Evolutionary conservation across 2,888 invertebrate genomes (phyloP).

Genomic region (Leistus spinibarbis): DNA sequence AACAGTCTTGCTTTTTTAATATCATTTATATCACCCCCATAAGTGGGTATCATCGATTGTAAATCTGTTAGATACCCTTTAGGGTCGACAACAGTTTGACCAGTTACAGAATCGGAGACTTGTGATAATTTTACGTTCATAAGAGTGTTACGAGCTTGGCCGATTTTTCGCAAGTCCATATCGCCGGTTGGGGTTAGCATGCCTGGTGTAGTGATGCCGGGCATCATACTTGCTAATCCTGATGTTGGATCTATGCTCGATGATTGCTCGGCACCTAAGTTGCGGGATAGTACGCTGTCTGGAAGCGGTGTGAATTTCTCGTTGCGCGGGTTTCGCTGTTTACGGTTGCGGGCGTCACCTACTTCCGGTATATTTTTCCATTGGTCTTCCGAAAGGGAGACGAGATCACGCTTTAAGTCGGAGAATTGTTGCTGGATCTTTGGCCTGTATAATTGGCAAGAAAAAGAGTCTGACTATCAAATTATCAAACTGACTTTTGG

Average conservation of each 20-base stretch:
- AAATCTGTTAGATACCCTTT: constrained; percentile 99
- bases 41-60: constrained; percentile 98
- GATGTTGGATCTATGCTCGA: constrained; percentile 83
- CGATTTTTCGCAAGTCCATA: constrained; percentile 96
- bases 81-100: constrained; percentile 99
- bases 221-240: constrained; percentile 86
- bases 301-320: constrained; percentile 98
- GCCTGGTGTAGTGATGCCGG: constrained; percentile 82
- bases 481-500: no score
- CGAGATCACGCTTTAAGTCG: constrained; percentile 89
- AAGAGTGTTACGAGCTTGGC: constrained; percentile 96
- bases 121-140: constrained; percentile 99
- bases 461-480: no score
- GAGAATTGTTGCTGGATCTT: constrained; percentile 99
- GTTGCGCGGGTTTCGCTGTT: constrained; percentile 91
- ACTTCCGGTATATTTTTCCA: constrained; percentile 99
- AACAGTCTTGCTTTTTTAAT: constrained; percentile 95
- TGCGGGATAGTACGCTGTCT: constrained; percentile 90
- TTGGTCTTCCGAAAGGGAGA: constrained; percentile 86
- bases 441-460: constrained; percentile 63
- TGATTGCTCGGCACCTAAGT: constrained; percentile 80
- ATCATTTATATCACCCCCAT: constrained; percentile 97
- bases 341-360: constrained; percentile 97
- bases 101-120: constrained; percentile 94
- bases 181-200: constrained; percentile 89